Base-by-base conservation (phyloP, 35 echinoderm and acorn worm species). In the Lytechinus pictus region DNA sequence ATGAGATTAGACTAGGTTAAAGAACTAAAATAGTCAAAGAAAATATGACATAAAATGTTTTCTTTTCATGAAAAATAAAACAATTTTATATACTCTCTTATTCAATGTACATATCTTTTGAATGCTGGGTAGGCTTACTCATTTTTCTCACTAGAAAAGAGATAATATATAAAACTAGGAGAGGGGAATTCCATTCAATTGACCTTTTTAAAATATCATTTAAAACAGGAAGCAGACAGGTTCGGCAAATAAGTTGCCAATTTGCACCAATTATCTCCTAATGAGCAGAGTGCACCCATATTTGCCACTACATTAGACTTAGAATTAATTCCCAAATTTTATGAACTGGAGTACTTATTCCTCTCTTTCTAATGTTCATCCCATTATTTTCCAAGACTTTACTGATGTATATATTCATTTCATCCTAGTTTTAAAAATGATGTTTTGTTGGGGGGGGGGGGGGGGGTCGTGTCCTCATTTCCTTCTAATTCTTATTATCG, bases 201-300 rank as follows among this genome's bases (percentile, higher is more conserved):
- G n/a, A 79, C 66, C 66, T 79, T 79, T 79, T 79, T 79, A 79
- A 24, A 79, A 79, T 79, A 24, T 79, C 66, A 79, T 79, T 79
- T 14, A 7, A 79, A 16, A 24, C 66, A 79, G 66, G 66, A 79
- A 79, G 66, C n/a, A 79, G 19, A 79, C 66, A 79, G 66, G 66
- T 24, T 79, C 66, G 66, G 66, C 66, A 79, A 79, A 79, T 79
- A 79, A 79, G 66, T 79, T 79, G 66, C 66, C 66, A 79, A 79
- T 79, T 79, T 79, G 66, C 66, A 79, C n/a, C 66, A 79, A 79
- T 79, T 79, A 79, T 16, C 66, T 79, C 4, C 66, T 79, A 79
- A 79, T 24, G n/a, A 79, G 66, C 66, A 79, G 66, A 79, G 66
- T 79, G 66, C 66, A 79, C 21, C 66, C 66, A 79, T 79, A 79